These are phyloP conservation scores for Pachyramphus minor DNA, from an alignment of 2,113 vertebrate species.

Conservation along the genomic window DNA sequence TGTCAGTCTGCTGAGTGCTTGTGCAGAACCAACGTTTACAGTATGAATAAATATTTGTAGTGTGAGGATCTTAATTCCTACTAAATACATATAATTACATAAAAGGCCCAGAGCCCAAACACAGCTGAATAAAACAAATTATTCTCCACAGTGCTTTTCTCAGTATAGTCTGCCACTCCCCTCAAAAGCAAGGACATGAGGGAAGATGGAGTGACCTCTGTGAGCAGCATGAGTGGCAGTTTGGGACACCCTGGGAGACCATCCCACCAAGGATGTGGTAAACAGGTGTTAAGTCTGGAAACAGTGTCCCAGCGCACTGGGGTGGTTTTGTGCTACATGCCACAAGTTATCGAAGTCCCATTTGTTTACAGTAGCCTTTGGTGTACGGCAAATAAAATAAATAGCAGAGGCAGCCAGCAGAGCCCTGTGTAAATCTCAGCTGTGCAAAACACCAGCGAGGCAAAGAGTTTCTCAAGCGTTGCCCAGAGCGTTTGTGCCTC, in stretches of 20 bases:
- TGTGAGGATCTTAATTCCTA: not conserved
- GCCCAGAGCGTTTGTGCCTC: not conserved
- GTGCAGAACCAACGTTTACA: not conserved
- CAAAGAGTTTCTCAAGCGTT: not conserved
- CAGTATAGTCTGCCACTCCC: not conserved
- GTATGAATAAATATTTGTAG: not conserved
- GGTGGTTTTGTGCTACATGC: not conserved
- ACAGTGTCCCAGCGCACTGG: not conserved
- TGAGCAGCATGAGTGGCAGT: not conserved
- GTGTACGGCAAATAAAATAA: not conserved
- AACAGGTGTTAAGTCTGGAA: not conserved
- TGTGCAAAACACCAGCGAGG: not conserved
- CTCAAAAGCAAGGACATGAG: not conserved
- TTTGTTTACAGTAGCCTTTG: not conserved
- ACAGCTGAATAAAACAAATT: not conserved
- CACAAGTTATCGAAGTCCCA: not conserved
- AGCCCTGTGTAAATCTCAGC: not conserved
- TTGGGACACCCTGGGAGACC: not conserved
- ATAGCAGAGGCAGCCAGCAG: not conserved
- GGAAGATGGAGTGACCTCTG: not conserved
- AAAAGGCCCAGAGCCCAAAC: not conserved
- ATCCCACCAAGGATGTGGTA: not conserved
- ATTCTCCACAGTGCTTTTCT: not conserved
- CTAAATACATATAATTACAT: not conserved
- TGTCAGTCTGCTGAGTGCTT: not conserved